phyloP scores from a whole-genome alignment of 2,888 invertebrate genomes.

The Fissipunctia ypsillon region DNA sequence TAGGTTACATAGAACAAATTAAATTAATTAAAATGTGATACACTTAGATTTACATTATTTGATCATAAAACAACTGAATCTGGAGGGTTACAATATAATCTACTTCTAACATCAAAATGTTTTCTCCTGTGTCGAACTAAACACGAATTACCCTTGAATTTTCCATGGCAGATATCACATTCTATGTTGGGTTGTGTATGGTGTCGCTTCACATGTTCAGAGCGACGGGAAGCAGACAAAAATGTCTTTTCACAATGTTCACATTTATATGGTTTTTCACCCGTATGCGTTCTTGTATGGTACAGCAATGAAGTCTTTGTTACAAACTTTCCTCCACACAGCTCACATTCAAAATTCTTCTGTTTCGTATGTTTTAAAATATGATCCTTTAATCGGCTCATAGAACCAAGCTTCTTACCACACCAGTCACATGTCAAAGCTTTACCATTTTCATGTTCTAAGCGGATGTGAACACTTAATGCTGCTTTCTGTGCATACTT shows the following conservation, averaged over 20 bases:
- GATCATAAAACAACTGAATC: neutral
- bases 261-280: conserved; percentile 75
- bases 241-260: conserved; percentile 70
- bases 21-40: too few species aligned
- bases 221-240: conserved; percentile 71
- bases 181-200: conserved; percentile 64
- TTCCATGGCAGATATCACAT: conserved; percentile 72
- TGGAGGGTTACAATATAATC: conserved; percentile 44
- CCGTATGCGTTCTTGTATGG: conserved; percentile 75
- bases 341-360: conserved; percentile 71
- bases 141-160: conserved; percentile 64
- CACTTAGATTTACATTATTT: neutral
- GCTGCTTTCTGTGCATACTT: conserved; percentile 67
- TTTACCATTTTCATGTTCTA: conserved; percentile 70
- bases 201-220: conserved; percentile 69
- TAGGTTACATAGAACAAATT: too few species aligned
- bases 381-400: conserved; percentile 71
- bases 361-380: conserved; percentile 74
- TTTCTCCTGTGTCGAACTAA: conserved; percentile 68
- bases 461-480: conserved; percentile 70
- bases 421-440: conserved; percentile 72
- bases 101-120: conserved; percentile 70
- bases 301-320: conserved; percentile 71
- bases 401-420: conserved; percentile 69
- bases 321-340: conserved; percentile 71